Base-by-base conservation (phyloP, 2,113 vertebrate species). In the Zingel zingel region DNA sequence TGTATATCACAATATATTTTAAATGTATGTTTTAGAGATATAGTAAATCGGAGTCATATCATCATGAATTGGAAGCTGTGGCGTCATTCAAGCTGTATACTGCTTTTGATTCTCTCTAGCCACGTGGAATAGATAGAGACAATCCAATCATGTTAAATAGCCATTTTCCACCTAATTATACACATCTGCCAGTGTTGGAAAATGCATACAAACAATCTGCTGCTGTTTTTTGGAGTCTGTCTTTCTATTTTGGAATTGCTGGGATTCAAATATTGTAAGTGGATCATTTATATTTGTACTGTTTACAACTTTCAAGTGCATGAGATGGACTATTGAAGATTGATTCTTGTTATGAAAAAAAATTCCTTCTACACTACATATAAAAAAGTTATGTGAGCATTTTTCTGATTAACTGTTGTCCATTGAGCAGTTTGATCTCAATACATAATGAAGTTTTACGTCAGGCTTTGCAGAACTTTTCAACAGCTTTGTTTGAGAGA, bases 231-330 rank as follows among this genome's bases (percentile, higher is more conserved):
- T 87, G 88, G 83, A 91, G 89, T 92, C 90, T 88, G 77, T 88
- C 81, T 91, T 91, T 95, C 92, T 94, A 93, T 95, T 95, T 95
- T 93, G 88, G 90, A 93, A 93, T 91, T 91, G 90, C 82, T 89
- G 86, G 86, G 88, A 94, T 91, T 92, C 86, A 93, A 89, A 93
- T 90, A 90, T 94, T 92, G 91, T 94, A 89, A 88, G 93, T 95
- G 90, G 83, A 90, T 92, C 86, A 92, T 95, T 93, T 96, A 92
- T 94, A 94, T 95, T 95, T 96, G 93, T 95, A 95, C 92, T 93
- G 94, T 93, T 94, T 92, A 93, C 83, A 93, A 89, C 84, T 93
- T 94, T 90, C 78, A 93, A 92, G 69, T 95, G 95, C 94, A 96
- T 95, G 95, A 92, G 66, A 87, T 91, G 91, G 88, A 94, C 88